phyloP scores from a whole-genome alignment of 37 sponge, comb jelly and placozoan species.

The Halichondria panicea region DNA sequence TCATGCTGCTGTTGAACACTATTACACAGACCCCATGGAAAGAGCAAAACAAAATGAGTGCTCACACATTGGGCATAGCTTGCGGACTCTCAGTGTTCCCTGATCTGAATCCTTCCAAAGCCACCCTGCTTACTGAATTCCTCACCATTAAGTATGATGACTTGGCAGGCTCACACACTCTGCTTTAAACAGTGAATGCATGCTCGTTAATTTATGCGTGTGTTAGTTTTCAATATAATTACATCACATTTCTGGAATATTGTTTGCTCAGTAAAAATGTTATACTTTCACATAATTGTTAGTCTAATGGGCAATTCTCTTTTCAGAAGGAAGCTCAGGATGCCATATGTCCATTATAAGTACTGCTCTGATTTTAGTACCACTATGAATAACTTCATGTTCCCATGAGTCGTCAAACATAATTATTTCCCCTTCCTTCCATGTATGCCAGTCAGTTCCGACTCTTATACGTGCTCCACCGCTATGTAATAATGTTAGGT shows the following conservation, averaged over 20 bases:
- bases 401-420: conserved; percentile 95
- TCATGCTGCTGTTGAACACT: conserved; percentile 11
- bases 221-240: too few relatives aligned
- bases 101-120: conserved; percentile 50
- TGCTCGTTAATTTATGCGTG: too few relatives aligned
- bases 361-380: conserved; percentile 63
- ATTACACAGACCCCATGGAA: conserved; percentile 38
- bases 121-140: conserved; percentile 24
- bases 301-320: conserved; percentile 71
- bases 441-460: conserved; percentile 78
- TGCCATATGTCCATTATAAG: conserved; percentile 94
- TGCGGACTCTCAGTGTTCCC: conserved; percentile 83
- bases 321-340: conserved; percentile 69
- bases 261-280: too few relatives aligned
- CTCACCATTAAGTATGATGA: conserved; percentile 22
- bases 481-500: conserved; percentile 71
- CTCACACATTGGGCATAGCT: conserved; percentile 59
- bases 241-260: too few relatives aligned
- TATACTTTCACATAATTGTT: not conserved
- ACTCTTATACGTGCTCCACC: conserved; percentile 89
- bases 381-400: conserved; percentile 84
- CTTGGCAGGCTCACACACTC: conserved; percentile 9
- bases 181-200: too few relatives aligned
- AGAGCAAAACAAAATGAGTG: conserved; percentile 67
- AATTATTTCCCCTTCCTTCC: conserved; percentile 84